A percentile compares a stretch with the other conserved stretches of the same genome.
Conservation (phyloP, 2,888 invertebrate genomes). For the Agonopterix alstromeriana region DNA sequence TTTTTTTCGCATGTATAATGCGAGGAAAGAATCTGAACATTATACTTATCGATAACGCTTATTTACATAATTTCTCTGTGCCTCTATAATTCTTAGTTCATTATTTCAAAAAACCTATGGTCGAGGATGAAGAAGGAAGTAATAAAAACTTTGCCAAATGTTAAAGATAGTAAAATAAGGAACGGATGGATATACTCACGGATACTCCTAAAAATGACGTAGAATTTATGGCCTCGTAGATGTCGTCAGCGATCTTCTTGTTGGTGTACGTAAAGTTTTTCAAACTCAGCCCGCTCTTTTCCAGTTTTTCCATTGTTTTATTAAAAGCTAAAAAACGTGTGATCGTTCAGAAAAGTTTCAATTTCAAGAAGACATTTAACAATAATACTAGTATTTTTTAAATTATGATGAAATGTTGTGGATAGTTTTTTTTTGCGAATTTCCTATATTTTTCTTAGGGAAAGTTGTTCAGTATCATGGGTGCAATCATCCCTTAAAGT, state of each 20-base stretch:
- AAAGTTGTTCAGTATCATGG: too few relatives aligned
- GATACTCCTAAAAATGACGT: conserved; percentile 98
- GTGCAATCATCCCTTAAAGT: too few relatives aligned
- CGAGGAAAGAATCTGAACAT: too few relatives aligned
- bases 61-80: too few relatives aligned
- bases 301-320: conserved; percentile 94
- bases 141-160: conserved; percentile 7
- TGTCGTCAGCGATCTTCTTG: conserved; percentile 95
- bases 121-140: background rate
- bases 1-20: too few relatives aligned
- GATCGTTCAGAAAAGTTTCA: too few relatives aligned
- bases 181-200: conserved; percentile 78
- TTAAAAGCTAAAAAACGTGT: conserved; percentile 87
- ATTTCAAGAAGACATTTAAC: too few relatives aligned
- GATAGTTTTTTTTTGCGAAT: too few relatives aligned
- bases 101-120: background rate
- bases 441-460: too few relatives aligned
- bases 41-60: too few relatives aligned
- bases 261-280: conserved; percentile 98
- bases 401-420: too few relatives aligned
- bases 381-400: too few relatives aligned
- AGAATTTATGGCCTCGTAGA: conserved; percentile 98
- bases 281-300: conserved; percentile 86
- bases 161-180: conserved; percentile 6
- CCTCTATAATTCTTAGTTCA: background rate